These are phyloP conservation scores for Rhinoraja longicauda DNA, from an alignment of 2,797 vertebrate species.

Conservation along the genomic window DNA sequence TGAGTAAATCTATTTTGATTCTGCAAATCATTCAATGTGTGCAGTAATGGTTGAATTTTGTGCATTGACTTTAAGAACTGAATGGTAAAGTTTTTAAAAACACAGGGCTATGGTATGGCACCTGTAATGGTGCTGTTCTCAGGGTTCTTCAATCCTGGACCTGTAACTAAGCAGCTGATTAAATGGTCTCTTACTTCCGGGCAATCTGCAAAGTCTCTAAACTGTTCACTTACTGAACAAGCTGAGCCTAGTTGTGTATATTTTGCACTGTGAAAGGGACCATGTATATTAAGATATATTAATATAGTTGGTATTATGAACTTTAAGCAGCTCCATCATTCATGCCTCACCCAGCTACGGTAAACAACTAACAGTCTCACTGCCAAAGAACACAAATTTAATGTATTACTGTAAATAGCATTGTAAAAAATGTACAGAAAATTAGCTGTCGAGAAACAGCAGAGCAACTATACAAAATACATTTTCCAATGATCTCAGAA, in stretches of 20 bases:
- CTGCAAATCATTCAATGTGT: too few relatives aligned
- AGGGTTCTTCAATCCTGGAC: background rate
- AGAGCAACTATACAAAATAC: constrained; percentile 32
- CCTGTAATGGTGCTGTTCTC: background rate
- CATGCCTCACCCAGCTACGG: background rate
- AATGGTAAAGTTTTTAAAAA: background rate
- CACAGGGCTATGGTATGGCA: background rate
- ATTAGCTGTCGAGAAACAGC: background rate
- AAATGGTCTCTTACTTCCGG: background rate
- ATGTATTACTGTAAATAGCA: constrained; percentile 38
- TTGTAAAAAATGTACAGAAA: constrained; percentile 37
- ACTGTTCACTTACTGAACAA: background rate
- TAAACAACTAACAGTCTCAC: constrained; percentile 22
- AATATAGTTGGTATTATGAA: constrained; percentile 16
- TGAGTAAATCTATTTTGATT: background rate
- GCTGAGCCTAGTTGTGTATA: background rate
- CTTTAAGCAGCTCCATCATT: background rate
- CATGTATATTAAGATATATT: constrained; percentile 5
- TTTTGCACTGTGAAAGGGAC: background rate
- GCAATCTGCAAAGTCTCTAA: background rate
- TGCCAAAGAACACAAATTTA: constrained; percentile 35
- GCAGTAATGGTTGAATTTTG: background rate
- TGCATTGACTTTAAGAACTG: background rate
- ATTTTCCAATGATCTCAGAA: background rate
- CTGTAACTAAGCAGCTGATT: background rate